Conservation (phyloP, 1,140 invertebrate species). For the Maconellicoccus hirsutus region DNA sequence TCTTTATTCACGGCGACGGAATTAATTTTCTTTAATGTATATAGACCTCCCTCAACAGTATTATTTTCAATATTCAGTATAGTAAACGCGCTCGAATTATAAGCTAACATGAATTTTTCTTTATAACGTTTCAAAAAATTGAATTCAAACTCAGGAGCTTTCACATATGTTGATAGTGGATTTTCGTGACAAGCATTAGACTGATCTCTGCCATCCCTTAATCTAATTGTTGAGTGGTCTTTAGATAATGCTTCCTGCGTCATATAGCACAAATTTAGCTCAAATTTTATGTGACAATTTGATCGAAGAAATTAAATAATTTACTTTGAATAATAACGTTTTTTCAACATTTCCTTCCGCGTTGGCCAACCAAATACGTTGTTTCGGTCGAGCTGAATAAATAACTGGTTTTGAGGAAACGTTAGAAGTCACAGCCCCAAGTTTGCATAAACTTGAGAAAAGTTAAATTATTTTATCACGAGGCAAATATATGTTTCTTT, state of each 20-base stretch:
- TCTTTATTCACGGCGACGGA: conserved; percentile 53
- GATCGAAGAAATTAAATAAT: not conserved
- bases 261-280: conserved; percentile 21
- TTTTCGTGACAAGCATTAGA: no score
- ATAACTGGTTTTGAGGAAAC: conserved; percentile 44
- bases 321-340: conserved; percentile 70
- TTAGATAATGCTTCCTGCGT: conserved; percentile 27
- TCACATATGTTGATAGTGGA: conserved; percentile 19
- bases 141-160: conserved; percentile 27
- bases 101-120: conserved; percentile 58
- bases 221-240: not conserved
- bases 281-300: not conserved
- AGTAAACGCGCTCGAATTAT: conserved; percentile 55
- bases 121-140: conserved; percentile 33
- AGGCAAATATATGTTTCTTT: conserved; percentile 26
- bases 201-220: no score
- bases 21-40: conserved; percentile 39
- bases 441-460: conserved; percentile 45
- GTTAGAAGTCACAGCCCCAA: conserved; percentile 50
- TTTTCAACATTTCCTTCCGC: conserved; percentile 61
- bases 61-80: conserved; percentile 56
- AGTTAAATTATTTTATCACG: conserved; percentile 29
- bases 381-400: conserved; percentile 62
- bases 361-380: conserved; percentile 70
- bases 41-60: conserved; percentile 39